Base-by-base conservation (phyloP, 2,888 invertebrate species). In the Aleiodes alternator region DNA sequence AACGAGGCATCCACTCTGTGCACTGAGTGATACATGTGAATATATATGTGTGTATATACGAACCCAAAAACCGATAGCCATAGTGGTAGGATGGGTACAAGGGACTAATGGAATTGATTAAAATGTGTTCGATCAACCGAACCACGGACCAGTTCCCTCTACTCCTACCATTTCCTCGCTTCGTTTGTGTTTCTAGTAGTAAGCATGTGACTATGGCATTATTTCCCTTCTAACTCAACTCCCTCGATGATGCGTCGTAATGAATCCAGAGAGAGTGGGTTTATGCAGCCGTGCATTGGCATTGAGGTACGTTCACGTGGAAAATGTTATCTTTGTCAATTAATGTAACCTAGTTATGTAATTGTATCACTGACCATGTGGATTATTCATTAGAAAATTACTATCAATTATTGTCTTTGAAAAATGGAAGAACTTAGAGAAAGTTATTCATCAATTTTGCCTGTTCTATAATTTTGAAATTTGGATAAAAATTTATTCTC, bases 51-150 rank as follows among this genome's bases (percentile, higher is more conserved):
- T 66, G 69, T 75, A 57, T 68, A 72, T 69, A 53, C 61, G 61
- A 55, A 23, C n/a, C 29, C 43, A 43, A 43, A n/a, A 68, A 51
- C 68, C 59, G 43, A 72, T 69, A 59, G 61, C 72, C 69, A 76
- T 76, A 72, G 75, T 69, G 75, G 73, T 69, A 61, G 75, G 56
- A 77, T 69, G 77, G 81, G 80, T 82, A 84, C 85, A 85, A 81
- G 81, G 83, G 85, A 85, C 88, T 87, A 89, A 88, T 89, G 87
- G 87, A 88, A 88, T 88, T 88, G 89, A 89, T 88, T 89, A 88
- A 89, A 89, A 88, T 88, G 88, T 87, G 88, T 88, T 86, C 87
- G 87, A 86, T 88, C 88, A 85, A 88, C 85, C 86, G 85, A 86
- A 86, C 85, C 84, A 83, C 83, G 84, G 82, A 82, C 80, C 78